Percentiles rank a stretch among this genome's conserved stretches.
Conservation (phyloP, 2,888 invertebrate genomes). For the Oscheius sp. region DNA sequence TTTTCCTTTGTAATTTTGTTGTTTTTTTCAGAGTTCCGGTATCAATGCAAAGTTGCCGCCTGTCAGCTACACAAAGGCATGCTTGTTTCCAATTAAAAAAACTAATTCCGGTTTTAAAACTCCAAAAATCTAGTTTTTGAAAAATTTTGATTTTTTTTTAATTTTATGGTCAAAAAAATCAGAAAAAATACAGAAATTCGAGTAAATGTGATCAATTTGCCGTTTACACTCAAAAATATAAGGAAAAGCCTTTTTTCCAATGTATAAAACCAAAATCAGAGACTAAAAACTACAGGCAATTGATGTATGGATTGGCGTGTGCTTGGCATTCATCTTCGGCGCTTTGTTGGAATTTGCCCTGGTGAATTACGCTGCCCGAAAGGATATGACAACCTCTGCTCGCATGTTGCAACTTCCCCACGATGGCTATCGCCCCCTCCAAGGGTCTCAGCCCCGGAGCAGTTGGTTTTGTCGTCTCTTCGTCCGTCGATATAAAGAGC, state of each 20-base stretch:
- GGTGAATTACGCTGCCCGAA: slow-evolving; percentile 71
- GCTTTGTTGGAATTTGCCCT: slow-evolving; percentile 70
- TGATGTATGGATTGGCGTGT: slow-evolving; percentile 72
- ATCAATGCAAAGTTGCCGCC: slow-evolving; percentile 72
- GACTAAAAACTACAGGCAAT: slow-evolving; percentile 13
- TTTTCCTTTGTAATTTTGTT: slow-evolving; percentile 76
- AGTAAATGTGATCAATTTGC: too few relatives aligned
- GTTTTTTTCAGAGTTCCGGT: slow-evolving; percentile 76
- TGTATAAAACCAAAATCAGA: too few relatives aligned
- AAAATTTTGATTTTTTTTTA: too few relatives aligned
- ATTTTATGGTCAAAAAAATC: neutral
- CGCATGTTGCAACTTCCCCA: slow-evolving; percentile 39
- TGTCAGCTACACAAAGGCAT: slow-evolving; percentile 61
- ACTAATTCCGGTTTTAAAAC: neutral
- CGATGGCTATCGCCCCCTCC: slow-evolving; percentile 51
- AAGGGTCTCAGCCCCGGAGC: slow-evolving; percentile 52
- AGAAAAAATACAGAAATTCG: neutral
- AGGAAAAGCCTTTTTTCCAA: too few relatives aligned
- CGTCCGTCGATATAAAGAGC: slow-evolving; percentile 70
- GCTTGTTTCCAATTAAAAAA: neutral
- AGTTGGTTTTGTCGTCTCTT: slow-evolving; percentile 70
- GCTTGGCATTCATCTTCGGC: slow-evolving; percentile 71
- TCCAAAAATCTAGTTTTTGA: too few relatives aligned
- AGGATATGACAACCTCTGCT: slow-evolving; percentile 57
- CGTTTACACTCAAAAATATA: too few relatives aligned